Percentiles rank a stretch among this genome's conserved stretches.
These are phyloP conservation scores for Seriola quinqueradiata DNA, from an alignment of 2,113 vertebrate genomes.

Conservation along the genomic window DNA sequence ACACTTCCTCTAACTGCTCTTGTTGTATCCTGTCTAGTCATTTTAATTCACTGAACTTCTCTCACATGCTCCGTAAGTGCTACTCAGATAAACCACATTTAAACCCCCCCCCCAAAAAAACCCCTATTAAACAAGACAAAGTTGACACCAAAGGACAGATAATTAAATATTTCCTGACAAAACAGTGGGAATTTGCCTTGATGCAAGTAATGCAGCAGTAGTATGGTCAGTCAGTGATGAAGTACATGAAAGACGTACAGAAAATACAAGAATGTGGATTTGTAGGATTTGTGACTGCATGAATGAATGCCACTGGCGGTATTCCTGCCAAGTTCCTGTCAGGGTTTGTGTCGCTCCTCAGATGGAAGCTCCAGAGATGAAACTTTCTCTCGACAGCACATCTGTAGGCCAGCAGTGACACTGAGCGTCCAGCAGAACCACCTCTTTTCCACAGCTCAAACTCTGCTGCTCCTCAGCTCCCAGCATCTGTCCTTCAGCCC, in stretches of 20 bases:
- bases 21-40: too few relatives aligned
- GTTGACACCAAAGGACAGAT: not conserved
- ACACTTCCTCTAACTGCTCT: too few relatives aligned
- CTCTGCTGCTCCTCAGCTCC: not conserved
- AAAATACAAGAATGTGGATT: not conserved
- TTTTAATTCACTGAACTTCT: too few relatives aligned
- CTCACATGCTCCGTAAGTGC: too few relatives aligned
- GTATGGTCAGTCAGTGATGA: too few relatives aligned
- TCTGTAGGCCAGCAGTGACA: constrained; percentile 73
- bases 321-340: constrained; percentile 41
- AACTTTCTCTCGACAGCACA: constrained; percentile 75
- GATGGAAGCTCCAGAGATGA: constrained; percentile 55
- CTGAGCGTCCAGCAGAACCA: constrained; percentile 17
- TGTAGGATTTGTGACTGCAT: not conserved
- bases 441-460: constrained; percentile 5
- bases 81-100: not conserved
- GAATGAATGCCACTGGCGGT: not conserved
- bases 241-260: too few relatives aligned
- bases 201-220: too few relatives aligned
- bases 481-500: not conserved
- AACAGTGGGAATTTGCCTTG: too few relatives aligned
- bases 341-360: constrained; percentile 57
- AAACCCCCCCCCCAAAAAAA: not conserved
- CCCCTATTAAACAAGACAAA: not conserved
- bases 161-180: too few relatives aligned